phyloP scores from a whole-genome alignment of 2,113 vertebrate species.

The human (Homo sapiens) region DNA sequence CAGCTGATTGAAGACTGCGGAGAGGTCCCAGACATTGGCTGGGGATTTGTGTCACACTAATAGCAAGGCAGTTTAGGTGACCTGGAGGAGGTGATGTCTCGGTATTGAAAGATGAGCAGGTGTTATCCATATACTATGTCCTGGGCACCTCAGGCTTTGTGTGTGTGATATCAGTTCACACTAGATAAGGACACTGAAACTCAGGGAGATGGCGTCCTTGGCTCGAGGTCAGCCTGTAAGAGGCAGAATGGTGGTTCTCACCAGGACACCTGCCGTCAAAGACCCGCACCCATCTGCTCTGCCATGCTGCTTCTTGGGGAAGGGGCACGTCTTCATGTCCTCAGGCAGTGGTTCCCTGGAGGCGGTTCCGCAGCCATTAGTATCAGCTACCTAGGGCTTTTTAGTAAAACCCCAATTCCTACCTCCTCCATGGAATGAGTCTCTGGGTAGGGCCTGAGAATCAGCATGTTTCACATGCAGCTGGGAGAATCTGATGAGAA shows the following conservation, averaged over 20 bases:
- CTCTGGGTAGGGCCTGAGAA: neutral
- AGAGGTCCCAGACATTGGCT: rapidly evolving
- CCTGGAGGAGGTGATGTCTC: too few species aligned
- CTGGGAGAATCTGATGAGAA: neutral
- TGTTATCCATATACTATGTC: neutral
- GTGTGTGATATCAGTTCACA: rapidly evolving
- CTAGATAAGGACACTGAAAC: rapidly evolving
- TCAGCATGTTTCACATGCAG: neutral
- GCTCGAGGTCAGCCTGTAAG: neutral
- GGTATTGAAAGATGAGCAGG: too few species aligned
- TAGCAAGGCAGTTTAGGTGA: too few species aligned
- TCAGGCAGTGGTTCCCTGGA: neutral
- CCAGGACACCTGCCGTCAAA: rapidly evolving
- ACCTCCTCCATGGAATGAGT: neutral
- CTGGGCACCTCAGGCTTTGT: neutral
- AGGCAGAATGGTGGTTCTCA: neutral
- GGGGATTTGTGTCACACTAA: rapidly evolving
- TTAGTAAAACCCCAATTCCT: neutral
- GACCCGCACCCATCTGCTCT: neutral
- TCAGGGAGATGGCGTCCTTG: neutral
- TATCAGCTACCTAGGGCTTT: neutral
- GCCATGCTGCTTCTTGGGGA: rapidly evolving
- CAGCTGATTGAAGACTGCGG: neutral
- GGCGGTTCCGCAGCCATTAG: neutral
- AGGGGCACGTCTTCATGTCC: neutral